Evolutionary conservation across 2,888 invertebrate species (phyloP), one percentile per base, ranked within the genome.

Genomic region (Habroteleia sp.): DNA sequence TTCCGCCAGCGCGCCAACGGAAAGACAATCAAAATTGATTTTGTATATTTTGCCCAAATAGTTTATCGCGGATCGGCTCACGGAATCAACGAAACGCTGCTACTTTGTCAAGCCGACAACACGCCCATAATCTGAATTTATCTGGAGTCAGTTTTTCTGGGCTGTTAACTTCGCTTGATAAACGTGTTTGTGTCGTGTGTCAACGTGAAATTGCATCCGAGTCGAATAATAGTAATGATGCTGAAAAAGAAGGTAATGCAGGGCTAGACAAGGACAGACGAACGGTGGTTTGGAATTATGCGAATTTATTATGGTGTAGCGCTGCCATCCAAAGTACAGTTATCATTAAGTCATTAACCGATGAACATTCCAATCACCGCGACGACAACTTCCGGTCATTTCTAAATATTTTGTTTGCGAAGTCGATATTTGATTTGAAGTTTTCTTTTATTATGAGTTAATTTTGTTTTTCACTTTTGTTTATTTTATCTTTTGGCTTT

Each of bases 271-370:
- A 3, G 5, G 20, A 5, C 20, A 20, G 5, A 20, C 2, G 3
- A 3, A 20, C 20, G 20, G 6, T 7, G 13, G 33, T 37, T 23
- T 5, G 5, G 31, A 54, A 42, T 48, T 20, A 14, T 8, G 14
- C 11, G 17, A 31, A 20, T 20, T 54, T 41, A n/a, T n/a, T n/a
- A n/a, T n/a, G n/a, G n/a, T 41, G 41, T 41, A 29, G 41, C 42
- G 33, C 17, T 63, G 17, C 37, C 35, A 33, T 33, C 10, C 6
- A 52, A 63, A 44, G 65, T 35, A 54, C 54, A 54, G 52, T 65
- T 54, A 65, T 65, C 54, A 65, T 65, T 65, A 52, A 54, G 65
- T 44, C 44, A 54, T 65, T 52, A 63, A 52, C 63, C 35, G 35
- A 42, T 62, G 48, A 62, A 23, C 62, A 62, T 62, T 62, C 62